Evolutionary conservation across 2,113 vertebrate species (phyloP).

Genomic region (Poecilia latipinna): DNA sequence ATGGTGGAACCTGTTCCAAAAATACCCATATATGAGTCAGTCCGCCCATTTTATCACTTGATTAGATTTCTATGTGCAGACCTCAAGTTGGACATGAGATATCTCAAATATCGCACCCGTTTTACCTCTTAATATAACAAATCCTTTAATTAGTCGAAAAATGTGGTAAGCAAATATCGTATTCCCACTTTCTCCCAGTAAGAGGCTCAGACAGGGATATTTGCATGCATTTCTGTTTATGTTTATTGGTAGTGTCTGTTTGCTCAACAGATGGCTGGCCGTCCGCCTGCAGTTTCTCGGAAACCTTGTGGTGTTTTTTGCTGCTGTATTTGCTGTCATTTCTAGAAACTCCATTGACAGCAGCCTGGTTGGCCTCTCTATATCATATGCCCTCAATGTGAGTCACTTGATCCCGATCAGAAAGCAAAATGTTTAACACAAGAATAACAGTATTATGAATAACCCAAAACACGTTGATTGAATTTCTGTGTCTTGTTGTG

Average conservation of each 20-base stretch:
- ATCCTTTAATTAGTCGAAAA: too few species aligned
- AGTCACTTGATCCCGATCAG: conserved; percentile 62
- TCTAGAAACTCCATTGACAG: conserved; percentile 79
- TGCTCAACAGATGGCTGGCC: conserved; percentile 89
- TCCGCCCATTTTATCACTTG: too few species aligned
- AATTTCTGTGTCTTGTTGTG: not conserved
- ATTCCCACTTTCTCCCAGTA: not conserved
- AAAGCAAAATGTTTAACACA: not conserved
- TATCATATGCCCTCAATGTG: conserved; percentile 93
- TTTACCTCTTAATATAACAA: too few species aligned
- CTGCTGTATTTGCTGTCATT: conserved; percentile 88
- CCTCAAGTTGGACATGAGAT: too few species aligned
- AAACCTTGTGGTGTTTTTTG: conserved; percentile 89
- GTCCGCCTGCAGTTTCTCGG: conserved; percentile 91
- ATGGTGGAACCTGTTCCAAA: too few species aligned
- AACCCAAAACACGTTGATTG: not conserved
- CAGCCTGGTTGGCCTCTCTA: conserved; percentile 89
- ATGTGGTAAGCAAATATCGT: too few species aligned
- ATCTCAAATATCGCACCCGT: too few species aligned
- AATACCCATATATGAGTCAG: too few species aligned
- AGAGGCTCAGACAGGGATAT: not conserved
- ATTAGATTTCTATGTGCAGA: too few species aligned
- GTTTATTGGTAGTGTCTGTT: not conserved
- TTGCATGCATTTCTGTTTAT: not conserved
- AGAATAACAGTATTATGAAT: not conserved